Base-by-base conservation (phyloP, 2,113 vertebrate species). In the Elachura formosa region DNA sequence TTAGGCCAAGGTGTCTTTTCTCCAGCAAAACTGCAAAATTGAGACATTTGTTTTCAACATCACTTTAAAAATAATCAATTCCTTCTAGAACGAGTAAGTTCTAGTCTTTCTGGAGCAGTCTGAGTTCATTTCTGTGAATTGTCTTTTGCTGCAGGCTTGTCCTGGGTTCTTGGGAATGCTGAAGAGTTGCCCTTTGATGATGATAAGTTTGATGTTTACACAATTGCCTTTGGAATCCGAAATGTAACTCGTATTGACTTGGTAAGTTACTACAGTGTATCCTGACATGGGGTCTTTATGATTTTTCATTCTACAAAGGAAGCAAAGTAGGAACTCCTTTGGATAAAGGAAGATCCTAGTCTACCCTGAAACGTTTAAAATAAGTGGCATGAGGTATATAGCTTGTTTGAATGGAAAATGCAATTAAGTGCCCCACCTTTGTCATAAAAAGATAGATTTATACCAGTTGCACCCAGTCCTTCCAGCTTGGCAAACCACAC, bases 141-240 rank as follows among this genome's bases (percentile, higher is more conserved):
- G 46, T 38, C 34, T 96, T 88, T 92, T 58, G 69, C 84, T 89
- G 77, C 84, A 99, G 99, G 98, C 58, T 97, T 99, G 61, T 98
- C 98, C 11, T 99, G 99, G 99, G 98, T 99, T 21, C 97, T 98
- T 72, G 99, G 99, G 14, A 98, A 99, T 85, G 99, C 99, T 16
- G 99, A 99, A 95, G 99, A 99, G 93, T 97, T 99, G 54, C 99
- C 99, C 25, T 99, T 99, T 25, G 98, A 98, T 21, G 98, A 99
- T 38, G 95, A 99, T 81, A 98, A 98, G 92, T 99, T 99, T 97
- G 99, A 99, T 71, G 87, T 99, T 94, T 99, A 99, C 93, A 99
- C 98, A 89, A 98, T 99, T 91, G 99, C 99, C 34, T 99, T 99
- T 79, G 99, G 99, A 48, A 99, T 99, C 89, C 98, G 99, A 77